phyloP scores from a whole-genome alignment of 2,888 invertebrate species.

The Hirtodrosophila alboralis region DNA sequence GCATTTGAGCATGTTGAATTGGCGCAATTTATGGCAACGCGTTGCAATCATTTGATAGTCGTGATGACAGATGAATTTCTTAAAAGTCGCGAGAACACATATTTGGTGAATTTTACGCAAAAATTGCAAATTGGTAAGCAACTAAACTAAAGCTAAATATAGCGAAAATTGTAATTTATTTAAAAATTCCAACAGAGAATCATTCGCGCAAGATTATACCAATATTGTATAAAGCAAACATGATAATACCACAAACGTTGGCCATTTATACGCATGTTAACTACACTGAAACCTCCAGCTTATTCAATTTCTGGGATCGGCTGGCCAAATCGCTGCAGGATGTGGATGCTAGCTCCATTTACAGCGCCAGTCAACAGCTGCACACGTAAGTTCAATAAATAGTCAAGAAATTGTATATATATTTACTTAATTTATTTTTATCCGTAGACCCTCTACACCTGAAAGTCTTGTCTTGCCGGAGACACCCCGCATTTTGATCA shows the following conservation, averaged over 20 bases:
- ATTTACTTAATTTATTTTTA: not conserved
- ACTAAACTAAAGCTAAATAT: too few species aligned
- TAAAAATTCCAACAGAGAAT: constrained; percentile 85
- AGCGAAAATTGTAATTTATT: too few species aligned
- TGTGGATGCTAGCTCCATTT: constrained; percentile 46
- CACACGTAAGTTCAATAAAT: constrained; percentile 42
- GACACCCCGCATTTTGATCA: constrained; percentile 58
- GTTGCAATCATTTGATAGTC: constrained; percentile 91
- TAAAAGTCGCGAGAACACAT: constrained; percentile 89
- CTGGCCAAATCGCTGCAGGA: constrained; percentile 85
- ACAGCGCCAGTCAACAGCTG: constrained; percentile 23
- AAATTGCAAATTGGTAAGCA: constrained; percentile 91
- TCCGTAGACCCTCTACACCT: constrained; percentile 22
- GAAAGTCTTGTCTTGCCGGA: constrained; percentile 31
- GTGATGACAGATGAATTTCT: constrained; percentile 92
- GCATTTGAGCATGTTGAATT: constrained; percentile 90
- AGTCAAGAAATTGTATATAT: not conserved
- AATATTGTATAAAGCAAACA: constrained; percentile 87
- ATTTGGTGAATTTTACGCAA: constrained; percentile 92
- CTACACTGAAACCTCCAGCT: constrained; percentile 84
- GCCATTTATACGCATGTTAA: constrained; percentile 88
- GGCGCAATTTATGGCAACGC: constrained; percentile 89
- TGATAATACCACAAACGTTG: constrained; percentile 87
- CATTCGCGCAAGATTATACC: constrained; percentile 89
- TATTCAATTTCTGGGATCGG: constrained; percentile 90